Evolutionary conservation across 2,888 invertebrate genomes (phyloP).

Genomic region (Adineta ricciae): DNA sequence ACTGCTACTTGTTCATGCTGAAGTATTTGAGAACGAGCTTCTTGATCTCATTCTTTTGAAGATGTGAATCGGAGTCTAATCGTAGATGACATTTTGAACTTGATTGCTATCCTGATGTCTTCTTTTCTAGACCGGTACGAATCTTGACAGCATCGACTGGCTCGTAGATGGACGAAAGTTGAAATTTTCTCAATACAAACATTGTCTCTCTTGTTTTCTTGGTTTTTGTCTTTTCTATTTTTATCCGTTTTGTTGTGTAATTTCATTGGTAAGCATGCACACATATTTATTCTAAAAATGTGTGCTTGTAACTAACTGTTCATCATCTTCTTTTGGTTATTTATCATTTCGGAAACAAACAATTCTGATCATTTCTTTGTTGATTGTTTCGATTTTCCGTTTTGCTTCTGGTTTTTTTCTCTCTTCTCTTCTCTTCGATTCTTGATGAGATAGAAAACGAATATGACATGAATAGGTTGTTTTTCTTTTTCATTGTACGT

Average conservation of each 20-base stretch:
- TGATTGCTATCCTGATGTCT: not conserved
- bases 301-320: not conserved
- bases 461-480: not conserved
- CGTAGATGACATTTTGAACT: no score
- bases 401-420: not conserved
- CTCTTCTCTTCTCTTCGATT: not conserved
- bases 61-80: no score
- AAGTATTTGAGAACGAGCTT: no score
- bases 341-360: not conserved
- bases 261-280: not conserved
- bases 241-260: slow-evolving; percentile 13
- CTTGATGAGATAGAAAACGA: not conserved
- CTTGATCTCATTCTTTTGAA: no score
- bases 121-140: not conserved
- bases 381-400: slow-evolving; percentile 2
- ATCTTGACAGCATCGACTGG: not conserved
- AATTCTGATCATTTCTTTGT: not conserved
- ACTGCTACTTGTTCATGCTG: no score
- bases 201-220: not conserved
- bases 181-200: not conserved
- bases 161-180: not conserved
- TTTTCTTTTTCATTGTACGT: not conserved
- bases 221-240: not conserved
- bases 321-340: not conserved
- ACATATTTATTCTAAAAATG: not conserved